Evolutionary conservation across 2,797 vertebrate genomes (phyloP).

Genomic region (Lutjanus argentimaculatus): DNA sequence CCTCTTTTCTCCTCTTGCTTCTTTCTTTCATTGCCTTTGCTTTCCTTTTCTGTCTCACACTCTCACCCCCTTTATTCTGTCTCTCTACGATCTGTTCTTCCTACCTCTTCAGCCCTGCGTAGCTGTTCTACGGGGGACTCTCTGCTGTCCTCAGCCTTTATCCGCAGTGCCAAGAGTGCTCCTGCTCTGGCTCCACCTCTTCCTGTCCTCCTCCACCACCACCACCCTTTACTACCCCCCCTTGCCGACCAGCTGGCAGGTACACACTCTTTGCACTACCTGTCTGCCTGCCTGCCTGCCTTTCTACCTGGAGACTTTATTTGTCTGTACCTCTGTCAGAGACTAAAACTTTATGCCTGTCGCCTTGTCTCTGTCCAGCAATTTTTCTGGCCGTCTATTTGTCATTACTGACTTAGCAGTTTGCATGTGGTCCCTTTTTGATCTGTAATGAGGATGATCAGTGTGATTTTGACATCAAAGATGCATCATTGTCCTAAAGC

Average conservation of each 20-base stretch:
- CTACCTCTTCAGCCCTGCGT: constrained; percentile 96
- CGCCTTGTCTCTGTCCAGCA: constrained; percentile 33
- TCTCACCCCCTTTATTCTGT: constrained; percentile 29
- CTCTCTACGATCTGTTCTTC: constrained; percentile 78
- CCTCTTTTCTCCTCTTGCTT: constrained; percentile 3
- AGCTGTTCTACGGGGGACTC: constrained; percentile 99
- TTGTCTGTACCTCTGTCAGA: constrained; percentile 14
- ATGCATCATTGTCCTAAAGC: neutral
- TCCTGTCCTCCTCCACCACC: constrained; percentile 87
- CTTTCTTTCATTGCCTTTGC: constrained; percentile 13
- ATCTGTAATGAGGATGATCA: neutral
- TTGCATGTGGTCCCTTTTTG: constrained; percentile 19
- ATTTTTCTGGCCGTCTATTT: neutral
- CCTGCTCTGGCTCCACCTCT: constrained; percentile 99
- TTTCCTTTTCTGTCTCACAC: constrained; percentile 45
- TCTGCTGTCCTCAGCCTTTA: constrained; percentile 99
- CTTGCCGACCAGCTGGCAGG: constrained; percentile 99
- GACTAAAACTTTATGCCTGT: constrained; percentile 27
- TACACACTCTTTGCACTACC: constrained; percentile 89
- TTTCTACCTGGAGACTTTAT: constrained; percentile 42
- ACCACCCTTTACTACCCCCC: constrained; percentile 99
- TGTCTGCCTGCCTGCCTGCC: constrained; percentile 62
- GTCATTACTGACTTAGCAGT: constrained; percentile 8
- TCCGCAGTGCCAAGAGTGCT: constrained; percentile 99
- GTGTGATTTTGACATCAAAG: neutral